Conservation (phyloP, 2,113 vertebrate species). For the Pachycephala philippinensis region DNA sequence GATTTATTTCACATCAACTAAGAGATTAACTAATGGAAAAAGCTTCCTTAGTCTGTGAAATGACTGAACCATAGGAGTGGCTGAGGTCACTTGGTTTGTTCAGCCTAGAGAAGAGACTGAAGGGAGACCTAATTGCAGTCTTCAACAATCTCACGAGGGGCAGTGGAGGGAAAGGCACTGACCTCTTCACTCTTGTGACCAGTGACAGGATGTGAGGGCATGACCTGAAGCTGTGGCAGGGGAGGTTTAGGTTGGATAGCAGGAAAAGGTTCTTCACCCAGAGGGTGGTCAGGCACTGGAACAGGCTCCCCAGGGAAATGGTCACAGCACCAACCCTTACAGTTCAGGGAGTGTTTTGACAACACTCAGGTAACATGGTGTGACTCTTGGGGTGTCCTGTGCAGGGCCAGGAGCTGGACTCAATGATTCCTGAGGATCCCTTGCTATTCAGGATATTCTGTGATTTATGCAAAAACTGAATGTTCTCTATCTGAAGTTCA, state of each 20-base stretch:
- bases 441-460: not conserved
- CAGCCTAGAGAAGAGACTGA: not conserved
- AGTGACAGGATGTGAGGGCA: not conserved
- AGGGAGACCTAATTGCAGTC: not conserved
- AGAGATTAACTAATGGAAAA: not conserved
- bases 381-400: not conserved
- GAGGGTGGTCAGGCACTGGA: not conserved
- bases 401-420: not conserved
- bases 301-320: not conserved
- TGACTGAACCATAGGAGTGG: not conserved
- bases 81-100: not conserved
- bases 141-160: fast-evolving
- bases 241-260: not conserved
- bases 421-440: not conserved
- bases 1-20: not conserved
- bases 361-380: not conserved
- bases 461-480: not conserved
- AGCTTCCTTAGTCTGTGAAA: not conserved
- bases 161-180: fast-evolving
- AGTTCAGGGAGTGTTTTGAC: not conserved
- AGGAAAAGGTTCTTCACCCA: not conserved
- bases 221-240: not conserved
- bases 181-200: not conserved
- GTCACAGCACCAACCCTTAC: not conserved
- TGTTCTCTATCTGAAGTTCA: not conserved